Conservation (phyloP, 2,888 invertebrate species). For the Sturmia bella region DNA sequence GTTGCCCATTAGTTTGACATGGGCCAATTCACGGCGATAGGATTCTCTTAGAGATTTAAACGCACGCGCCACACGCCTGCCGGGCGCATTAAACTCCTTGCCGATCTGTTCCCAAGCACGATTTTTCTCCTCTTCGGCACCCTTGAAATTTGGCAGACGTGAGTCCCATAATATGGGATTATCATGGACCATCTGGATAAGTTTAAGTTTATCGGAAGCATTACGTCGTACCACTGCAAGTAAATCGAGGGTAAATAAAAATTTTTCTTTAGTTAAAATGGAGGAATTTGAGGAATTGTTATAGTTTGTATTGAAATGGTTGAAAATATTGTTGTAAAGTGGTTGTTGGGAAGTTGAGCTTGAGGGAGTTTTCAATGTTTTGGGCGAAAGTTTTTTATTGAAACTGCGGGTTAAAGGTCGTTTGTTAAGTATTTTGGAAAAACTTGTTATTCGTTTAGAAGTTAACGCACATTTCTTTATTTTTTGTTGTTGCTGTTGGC, state of each 20-base stretch:
- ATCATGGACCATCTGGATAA: conserved; percentile 81
- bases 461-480: conserved; percentile 73
- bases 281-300: conserved; percentile 47
- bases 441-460: conserved; percentile 59
- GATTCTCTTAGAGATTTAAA: conserved; percentile 80
- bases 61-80: conserved; percentile 79
- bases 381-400: conserved; percentile 45
- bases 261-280: conserved; percentile 72
- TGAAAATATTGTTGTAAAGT: conserved; percentile 3
- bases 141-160: conserved; percentile 79
- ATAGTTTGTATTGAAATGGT: conserved; percentile 43
- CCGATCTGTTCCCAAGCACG: conserved; percentile 80
- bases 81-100: conserved; percentile 80
- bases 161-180: conserved; percentile 81
- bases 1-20: conserved; percentile 80
- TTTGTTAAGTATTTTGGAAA: conserved; percentile 50
- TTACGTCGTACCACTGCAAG: conserved; percentile 80
- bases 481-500: conserved; percentile 73
- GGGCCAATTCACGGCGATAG: conserved; percentile 79
- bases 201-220: conserved; percentile 80
- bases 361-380: conserved; percentile 11
- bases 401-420: conserved; percentile 65
- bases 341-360: not conserved
- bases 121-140: conserved; percentile 80
- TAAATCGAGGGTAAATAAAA: conserved; percentile 74